Conservation (phyloP, 2,113 vertebrate genomes). For the Ivindomyrus marchei region DNA sequence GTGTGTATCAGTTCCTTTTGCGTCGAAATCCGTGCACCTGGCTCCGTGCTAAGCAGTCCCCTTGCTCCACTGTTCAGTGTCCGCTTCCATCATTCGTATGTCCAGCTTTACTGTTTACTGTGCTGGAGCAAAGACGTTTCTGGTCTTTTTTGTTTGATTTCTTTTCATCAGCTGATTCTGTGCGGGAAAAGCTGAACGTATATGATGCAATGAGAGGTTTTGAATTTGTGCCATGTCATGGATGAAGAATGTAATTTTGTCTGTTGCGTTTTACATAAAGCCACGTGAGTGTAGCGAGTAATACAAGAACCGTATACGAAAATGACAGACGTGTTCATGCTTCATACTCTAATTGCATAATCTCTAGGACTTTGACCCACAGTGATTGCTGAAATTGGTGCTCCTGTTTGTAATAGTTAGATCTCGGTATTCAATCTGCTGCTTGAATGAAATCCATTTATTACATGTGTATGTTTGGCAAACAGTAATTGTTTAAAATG, state of each 20-base stretch:
- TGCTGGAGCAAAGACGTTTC: not conserved
- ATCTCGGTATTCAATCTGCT: not conserved
- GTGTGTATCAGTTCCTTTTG: not conserved
- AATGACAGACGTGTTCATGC: not conserved
- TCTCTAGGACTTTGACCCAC: not conserved
- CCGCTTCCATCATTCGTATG: not conserved
- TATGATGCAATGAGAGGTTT: not conserved
- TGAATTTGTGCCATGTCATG: not conserved
- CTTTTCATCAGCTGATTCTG: not conserved
- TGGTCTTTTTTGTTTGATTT: not conserved
- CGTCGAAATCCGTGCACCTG: not conserved
- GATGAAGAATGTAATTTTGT: not conserved
- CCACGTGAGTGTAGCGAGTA: not conserved
- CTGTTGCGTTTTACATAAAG: not conserved
- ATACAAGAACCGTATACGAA: not conserved
- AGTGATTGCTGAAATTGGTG: not conserved
- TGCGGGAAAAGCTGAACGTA: not conserved
- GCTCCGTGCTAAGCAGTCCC: not conserved
- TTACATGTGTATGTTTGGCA: not conserved
- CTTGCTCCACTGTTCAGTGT: not conserved
- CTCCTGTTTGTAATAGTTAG: not conserved
- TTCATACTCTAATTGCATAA: not conserved
- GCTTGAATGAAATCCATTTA: not conserved
- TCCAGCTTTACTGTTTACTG: not conserved
- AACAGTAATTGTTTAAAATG: not conserved